Evolutionary conservation across 2,888 invertebrate genomes (phyloP).

Genomic region (Buathra laborator): DNA sequence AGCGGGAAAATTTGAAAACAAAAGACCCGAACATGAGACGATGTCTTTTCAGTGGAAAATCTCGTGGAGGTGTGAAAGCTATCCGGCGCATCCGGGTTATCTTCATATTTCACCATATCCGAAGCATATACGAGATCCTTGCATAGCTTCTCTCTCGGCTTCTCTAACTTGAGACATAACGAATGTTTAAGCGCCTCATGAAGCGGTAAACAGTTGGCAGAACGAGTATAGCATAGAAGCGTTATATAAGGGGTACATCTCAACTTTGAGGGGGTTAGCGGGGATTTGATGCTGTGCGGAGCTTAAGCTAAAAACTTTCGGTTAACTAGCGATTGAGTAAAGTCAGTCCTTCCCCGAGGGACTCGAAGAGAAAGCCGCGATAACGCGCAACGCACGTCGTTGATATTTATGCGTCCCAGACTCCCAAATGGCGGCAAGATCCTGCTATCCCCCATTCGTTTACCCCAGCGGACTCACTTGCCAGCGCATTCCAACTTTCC

Average conservation of each 20-base stretch:
- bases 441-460: constrained; percentile 3
- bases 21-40: too few species aligned
- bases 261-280: constrained; percentile 26
- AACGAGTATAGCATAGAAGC: constrained; percentile 19
- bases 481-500: constrained; percentile 11
- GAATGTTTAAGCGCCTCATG: constrained; percentile 22
- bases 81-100: too few species aligned
- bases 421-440: constrained; percentile 9
- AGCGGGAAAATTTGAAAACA: too few species aligned
- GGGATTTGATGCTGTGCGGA: constrained; percentile 15
- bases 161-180: background rate
- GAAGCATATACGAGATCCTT: too few species aligned
- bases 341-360: constrained; percentile 21
- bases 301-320: constrained; percentile 59
- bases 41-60: too few species aligned
- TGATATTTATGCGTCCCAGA: constrained; percentile 41
- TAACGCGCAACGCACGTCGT: constrained; percentile 46
- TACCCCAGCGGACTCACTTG: background rate
- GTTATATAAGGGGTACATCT: constrained; percentile 12
- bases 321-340: constrained; percentile 57
- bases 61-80: too few species aligned
- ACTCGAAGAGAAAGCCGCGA: constrained; percentile 27
- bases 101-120: too few species aligned
- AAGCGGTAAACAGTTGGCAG: constrained; percentile 41
- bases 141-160: too few species aligned